A percentile compares a stretch with the other conserved stretches of the same genome.
Evolutionary conservation across 2,888 invertebrate genomes (phyloP).

Genomic region (Yponomeuta evonymella): DNA sequence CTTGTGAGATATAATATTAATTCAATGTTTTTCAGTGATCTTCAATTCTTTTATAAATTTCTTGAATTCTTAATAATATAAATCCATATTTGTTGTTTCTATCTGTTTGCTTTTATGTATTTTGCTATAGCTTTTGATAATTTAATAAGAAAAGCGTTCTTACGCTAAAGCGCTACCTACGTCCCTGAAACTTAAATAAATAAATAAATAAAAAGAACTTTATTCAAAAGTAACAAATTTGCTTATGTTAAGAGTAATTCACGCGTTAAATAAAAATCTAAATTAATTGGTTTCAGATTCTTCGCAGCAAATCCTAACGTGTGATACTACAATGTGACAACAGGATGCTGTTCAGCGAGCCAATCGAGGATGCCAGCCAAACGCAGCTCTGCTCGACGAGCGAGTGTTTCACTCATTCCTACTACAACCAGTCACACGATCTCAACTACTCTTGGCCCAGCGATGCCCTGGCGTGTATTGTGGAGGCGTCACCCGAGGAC

Average conservation of each 20-base stretch:
- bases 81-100: too few species aligned
- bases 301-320: background rate
- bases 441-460: constrained; percentile 17
- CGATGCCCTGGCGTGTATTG: constrained; percentile 20
- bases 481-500: constrained; percentile 32
- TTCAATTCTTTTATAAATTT: too few species aligned
- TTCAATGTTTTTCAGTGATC: too few species aligned
- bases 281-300: background rate
- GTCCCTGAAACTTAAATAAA: too few species aligned
- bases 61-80: too few species aligned
- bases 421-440: constrained; percentile 9
- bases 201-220: background rate
- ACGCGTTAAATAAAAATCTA: background rate
- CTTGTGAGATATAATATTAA: too few species aligned
- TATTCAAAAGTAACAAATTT: too few species aligned
- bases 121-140: too few species aligned
- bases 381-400: background rate
- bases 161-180: too few species aligned
- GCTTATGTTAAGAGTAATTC: too few species aligned
- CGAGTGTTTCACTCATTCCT: background rate
- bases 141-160: too few species aligned
- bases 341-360: constrained; percentile 22
- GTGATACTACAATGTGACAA: background rate
- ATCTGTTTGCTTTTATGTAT: too few species aligned
- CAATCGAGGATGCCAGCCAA: constrained; percentile 17